Conservation (phyloP, 2,888 invertebrate genomes). For the Cheilosia soror region DNA sequence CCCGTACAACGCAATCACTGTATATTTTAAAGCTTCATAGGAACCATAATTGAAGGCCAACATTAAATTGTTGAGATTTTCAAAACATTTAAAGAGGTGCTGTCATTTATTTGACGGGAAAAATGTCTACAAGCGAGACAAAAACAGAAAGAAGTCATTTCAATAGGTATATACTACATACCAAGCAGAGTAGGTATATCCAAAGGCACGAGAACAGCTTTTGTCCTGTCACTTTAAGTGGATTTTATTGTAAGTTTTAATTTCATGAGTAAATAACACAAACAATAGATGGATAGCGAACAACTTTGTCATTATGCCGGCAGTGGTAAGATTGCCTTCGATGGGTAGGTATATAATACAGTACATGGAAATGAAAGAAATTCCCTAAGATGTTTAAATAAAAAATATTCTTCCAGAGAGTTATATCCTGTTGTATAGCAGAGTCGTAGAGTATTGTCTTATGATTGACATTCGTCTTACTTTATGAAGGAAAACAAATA, state of each 20-base stretch:
- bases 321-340: slow-evolving; percentile 12
- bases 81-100: too few relatives aligned
- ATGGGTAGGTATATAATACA: background rate
- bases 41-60: too few relatives aligned
- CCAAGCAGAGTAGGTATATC: background rate
- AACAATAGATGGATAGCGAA: slow-evolving; percentile 15
- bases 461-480: slow-evolving; percentile 42
- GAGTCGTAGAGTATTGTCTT: slow-evolving; percentile 10
- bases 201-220: slow-evolving; percentile 38
- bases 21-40: too few relatives aligned
- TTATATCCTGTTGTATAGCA: background rate
- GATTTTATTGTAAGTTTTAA: slow-evolving; percentile 64
- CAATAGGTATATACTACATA: too few relatives aligned
- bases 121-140: too few relatives aligned
- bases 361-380: background rate
- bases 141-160: too few relatives aligned
- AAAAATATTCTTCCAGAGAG: slow-evolving; percentile 31
- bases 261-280: slow-evolving; percentile 58
- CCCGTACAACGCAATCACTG: too few relatives aligned
- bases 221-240: slow-evolving; percentile 62
- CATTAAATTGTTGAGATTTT: too few relatives aligned
- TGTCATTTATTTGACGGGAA: too few relatives aligned
- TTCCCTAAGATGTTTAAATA: slow-evolving; percentile 35
- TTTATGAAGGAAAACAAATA: background rate
- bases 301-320: slow-evolving; percentile 24